Evolutionary conservation across 2,113 vertebrate genomes (phyloP).

Genomic region (Ramphastos sulfuratus): DNA sequence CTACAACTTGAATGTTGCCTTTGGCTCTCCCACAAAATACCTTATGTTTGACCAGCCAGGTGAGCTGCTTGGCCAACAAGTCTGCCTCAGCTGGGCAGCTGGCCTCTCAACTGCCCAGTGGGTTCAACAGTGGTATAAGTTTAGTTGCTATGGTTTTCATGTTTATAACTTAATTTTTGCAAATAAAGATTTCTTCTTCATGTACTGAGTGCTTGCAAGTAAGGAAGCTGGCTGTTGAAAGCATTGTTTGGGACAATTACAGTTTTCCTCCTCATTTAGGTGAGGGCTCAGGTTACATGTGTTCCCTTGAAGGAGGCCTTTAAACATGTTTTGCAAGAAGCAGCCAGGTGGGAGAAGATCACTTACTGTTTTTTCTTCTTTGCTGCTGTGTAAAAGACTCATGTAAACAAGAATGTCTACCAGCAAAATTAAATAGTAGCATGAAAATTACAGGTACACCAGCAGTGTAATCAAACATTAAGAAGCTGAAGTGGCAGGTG

Average conservation of each 20-base stretch:
- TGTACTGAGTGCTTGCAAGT: neutral
- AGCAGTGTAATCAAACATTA: neutral
- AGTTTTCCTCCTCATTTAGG: neutral
- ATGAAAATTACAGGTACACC: neutral
- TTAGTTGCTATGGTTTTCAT: neutral
- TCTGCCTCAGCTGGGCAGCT: neutral
- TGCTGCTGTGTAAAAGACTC: neutral
- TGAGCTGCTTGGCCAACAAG: neutral
- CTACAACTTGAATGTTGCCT: neutral
- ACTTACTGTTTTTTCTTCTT: neutral
- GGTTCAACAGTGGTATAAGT: neutral
- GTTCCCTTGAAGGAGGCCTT: neutral
- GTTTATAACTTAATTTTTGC: neutral
- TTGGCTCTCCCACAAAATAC: neutral
- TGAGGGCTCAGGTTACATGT: neutral
- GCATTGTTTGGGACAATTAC: neutral
- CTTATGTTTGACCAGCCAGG: neutral
- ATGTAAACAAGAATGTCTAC: neutral
- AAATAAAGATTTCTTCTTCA: neutral
- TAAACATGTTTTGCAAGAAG: neutral
- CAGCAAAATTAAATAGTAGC: neutral
- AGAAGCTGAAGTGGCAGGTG: neutral
- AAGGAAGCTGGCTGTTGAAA: neutral
- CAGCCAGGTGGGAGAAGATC: neutral
- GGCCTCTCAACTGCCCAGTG: neutral